Percentiles rank a stretch among this genome's conserved stretches.
These are phyloP conservation scores for Vanessa tameamea DNA, from an alignment of 1,140 invertebrate species.

Conservation along the genomic window DNA sequence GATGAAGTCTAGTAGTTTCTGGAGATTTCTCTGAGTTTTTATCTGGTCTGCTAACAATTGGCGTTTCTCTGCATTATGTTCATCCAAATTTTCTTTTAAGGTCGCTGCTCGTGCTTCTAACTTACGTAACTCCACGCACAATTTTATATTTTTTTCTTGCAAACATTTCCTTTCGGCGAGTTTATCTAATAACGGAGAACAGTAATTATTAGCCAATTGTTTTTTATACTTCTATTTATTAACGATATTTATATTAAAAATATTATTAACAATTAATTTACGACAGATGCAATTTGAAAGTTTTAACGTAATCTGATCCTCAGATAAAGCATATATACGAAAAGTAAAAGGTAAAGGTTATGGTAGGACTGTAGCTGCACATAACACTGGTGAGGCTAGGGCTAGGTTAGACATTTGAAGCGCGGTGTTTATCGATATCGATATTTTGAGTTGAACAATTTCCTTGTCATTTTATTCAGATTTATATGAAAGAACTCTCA, in stretches of 20 bases:
- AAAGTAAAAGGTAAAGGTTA: no score
- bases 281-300: no score
- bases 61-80: slow-evolving; percentile 74
- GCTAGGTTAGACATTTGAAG: no score
- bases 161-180: slow-evolving; percentile 70
- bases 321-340: background rate
- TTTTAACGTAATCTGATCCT: no score
- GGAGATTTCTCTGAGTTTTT: slow-evolving; percentile 73
- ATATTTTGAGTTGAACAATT: no score
- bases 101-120: slow-evolving; percentile 70
- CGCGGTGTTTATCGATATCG: no score
- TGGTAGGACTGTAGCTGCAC: no score
- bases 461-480: no score
- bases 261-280: background rate
- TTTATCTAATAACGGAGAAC: slow-evolving; percentile 65
- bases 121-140: slow-evolving; percentile 72
- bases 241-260: background rate
- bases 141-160: slow-evolving; percentile 74
- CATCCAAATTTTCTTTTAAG: slow-evolving; percentile 74
- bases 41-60: slow-evolving; percentile 76
- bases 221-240: background rate
- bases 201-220: background rate
- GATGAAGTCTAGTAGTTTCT: slow-evolving; percentile 78
- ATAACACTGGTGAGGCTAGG: no score
- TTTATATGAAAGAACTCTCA: no score